Percentiles rank a stretch among this genome's conserved stretches.
Conservation (phyloP, 2,888 invertebrate genomes). For the Blastobasis lacticolella region DNA sequence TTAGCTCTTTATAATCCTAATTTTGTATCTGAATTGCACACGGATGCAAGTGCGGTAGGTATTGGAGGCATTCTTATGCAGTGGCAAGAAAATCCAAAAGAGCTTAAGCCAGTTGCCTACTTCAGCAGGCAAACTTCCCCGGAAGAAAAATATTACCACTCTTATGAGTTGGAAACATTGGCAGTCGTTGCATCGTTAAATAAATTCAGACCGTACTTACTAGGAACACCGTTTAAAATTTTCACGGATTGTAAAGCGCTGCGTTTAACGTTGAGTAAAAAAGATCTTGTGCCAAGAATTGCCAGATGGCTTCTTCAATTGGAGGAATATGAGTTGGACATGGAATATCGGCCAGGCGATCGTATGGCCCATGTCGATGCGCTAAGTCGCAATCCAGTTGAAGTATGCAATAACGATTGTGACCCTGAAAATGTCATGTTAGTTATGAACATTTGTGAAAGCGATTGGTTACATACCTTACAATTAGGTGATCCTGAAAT, state of each 20-base stretch:
- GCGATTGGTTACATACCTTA: conserved; percentile 14
- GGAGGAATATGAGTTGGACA: conserved; percentile 23
- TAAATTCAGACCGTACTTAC: conserved; percentile 22
- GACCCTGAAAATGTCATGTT: not conserved
- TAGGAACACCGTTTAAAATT: conserved; percentile 18
- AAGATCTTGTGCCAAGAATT: conserved; percentile 23
- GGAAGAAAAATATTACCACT: conserved; percentile 14
- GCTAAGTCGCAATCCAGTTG: conserved; percentile 10
- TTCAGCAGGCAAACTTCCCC: conserved; percentile 18
- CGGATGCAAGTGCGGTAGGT: conserved; percentile 25
- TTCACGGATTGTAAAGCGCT: conserved; percentile 27
- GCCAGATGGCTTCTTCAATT: conserved; percentile 30
- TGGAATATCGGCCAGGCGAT: conserved; percentile 26
- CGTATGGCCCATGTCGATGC: conserved; percentile 30
- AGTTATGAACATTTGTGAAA: not conserved
- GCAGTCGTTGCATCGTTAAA: conserved; percentile 22
- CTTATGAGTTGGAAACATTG: conserved; percentile 20
- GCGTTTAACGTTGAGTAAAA: conserved; percentile 21
- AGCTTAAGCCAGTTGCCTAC: conserved; percentile 17
- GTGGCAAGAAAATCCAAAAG: conserved; percentile 9
- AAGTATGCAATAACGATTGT: not conserved
- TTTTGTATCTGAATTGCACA: conserved; percentile 24
- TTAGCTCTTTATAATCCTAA: conserved; percentile 26
- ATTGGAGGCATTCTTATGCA: conserved; percentile 27
- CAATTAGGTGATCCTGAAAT: conserved; percentile 14